phyloP scores from a whole-genome alignment of 2,888 invertebrate species.

The Crossocerus cetratus region DNA sequence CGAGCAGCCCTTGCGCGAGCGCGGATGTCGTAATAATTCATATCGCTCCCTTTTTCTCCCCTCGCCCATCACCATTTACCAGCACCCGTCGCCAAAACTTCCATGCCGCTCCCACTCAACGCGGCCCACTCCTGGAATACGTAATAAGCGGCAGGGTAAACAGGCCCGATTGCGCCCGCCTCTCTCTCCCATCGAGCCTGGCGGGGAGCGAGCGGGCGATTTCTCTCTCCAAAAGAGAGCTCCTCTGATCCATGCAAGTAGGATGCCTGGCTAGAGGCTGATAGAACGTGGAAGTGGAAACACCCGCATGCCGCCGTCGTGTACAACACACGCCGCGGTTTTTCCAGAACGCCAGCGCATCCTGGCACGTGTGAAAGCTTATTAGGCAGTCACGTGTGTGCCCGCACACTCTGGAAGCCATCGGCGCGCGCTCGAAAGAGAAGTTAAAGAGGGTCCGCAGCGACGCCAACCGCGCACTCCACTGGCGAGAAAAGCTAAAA shows the following conservation, averaged over 20 bases:
- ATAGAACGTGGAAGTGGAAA: background rate
- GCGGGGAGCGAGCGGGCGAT: no score
- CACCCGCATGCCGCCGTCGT: background rate
- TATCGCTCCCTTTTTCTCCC: background rate
- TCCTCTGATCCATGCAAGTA: background rate
- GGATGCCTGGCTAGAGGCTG: background rate
- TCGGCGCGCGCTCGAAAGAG: background rate
- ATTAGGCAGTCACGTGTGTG: slow-evolving; percentile 54
- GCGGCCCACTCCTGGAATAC: background rate
- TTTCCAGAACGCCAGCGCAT: background rate
- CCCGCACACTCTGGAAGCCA: slow-evolving; percentile 16
- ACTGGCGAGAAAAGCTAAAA: no score
- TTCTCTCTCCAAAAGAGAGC: background rate
- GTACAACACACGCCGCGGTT: background rate
- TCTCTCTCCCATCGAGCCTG: no score
- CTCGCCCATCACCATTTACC: background rate
- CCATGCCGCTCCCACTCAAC: no score
- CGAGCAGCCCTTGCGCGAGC: no score
- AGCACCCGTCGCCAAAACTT: background rate
- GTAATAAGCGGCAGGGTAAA: background rate
- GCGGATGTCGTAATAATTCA: background rate
- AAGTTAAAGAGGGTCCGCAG: no score
- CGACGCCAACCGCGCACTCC: no score
- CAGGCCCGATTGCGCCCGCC: background rate
- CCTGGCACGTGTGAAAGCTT: slow-evolving; percentile 36